These are phyloP conservation scores for Oreochromis aureus DNA, from an alignment of 2,113 vertebrate species.

Conservation along the genomic window DNA sequence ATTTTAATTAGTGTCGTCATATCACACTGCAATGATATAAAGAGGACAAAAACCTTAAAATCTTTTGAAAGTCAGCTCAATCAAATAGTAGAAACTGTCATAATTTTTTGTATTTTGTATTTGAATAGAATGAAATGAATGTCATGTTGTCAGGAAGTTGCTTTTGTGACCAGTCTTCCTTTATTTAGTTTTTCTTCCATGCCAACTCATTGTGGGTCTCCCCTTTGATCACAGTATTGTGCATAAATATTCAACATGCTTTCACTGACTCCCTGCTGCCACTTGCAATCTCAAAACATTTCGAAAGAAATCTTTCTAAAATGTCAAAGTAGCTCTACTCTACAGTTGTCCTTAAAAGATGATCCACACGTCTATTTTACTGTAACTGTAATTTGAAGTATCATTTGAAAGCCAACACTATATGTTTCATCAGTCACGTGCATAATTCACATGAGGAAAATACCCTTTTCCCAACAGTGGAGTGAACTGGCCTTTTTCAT, in stretches of 20 bases:
- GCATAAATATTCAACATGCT: background rate
- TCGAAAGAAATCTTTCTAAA: background rate
- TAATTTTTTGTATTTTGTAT: background rate
- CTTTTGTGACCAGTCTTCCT: background rate
- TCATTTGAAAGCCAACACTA: background rate
- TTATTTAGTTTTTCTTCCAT: background rate
- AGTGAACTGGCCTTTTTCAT: background rate
- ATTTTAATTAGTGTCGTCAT: background rate
- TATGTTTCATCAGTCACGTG: background rate
- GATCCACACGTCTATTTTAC: slow-evolving; percentile 9
- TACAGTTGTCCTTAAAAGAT: background rate
- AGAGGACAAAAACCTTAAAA: background rate
- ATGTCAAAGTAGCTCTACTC: background rate
- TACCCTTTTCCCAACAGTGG: background rate
- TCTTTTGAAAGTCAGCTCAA: background rate
- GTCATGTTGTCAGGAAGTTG: background rate
- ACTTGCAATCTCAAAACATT: background rate
- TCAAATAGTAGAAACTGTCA: background rate
- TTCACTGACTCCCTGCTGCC: background rate
- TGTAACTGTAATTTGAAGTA: slow-evolving; percentile 3
- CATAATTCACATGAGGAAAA: background rate
- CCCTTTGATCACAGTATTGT: background rate
- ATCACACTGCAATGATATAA: background rate
- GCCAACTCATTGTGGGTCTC: background rate
- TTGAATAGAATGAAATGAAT: background rate